phyloP scores from a whole-genome alignment of 1,140 invertebrate species.

The Ceratina calcarata region DNA sequence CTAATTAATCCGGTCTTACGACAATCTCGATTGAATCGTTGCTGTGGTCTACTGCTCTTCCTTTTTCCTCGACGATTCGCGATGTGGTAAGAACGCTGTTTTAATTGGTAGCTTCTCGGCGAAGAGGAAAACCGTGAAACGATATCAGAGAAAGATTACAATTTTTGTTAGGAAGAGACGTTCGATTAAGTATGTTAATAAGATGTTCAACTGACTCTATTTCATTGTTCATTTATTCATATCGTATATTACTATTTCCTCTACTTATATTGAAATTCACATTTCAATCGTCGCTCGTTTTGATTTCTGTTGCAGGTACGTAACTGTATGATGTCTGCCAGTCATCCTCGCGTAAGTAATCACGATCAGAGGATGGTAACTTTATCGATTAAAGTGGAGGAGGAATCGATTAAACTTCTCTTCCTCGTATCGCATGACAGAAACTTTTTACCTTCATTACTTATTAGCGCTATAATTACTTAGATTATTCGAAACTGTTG shows the following conservation, averaged over 20 bases:
- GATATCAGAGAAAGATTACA: not conserved
- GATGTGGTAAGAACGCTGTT: not conserved
- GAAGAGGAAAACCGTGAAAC: not conserved
- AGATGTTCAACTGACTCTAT: too few relatives aligned
- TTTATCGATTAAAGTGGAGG: not conserved
- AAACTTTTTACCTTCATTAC: not conserved
- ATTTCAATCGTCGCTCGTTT: constrained; percentile 14
- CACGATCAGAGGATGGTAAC: not conserved
- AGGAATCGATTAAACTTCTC: too few relatives aligned
- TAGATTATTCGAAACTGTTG: not conserved
- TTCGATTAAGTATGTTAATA: too few relatives aligned
- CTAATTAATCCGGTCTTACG: not conserved
- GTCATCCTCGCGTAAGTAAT: constrained; percentile 19
- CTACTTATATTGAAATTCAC: not conserved
- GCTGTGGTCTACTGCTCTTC: too few relatives aligned
- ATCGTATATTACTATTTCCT: not conserved
- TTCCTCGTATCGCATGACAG: too few relatives aligned
- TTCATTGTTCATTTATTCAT: too few relatives aligned
- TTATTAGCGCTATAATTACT: not conserved
- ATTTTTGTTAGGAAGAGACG: too few relatives aligned
- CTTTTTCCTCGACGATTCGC: not conserved
- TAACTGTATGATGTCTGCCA: constrained; percentile 2
- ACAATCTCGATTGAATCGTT: too few relatives aligned
- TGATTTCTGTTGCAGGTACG: constrained; percentile 44
- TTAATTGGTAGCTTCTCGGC: not conserved